These are phyloP conservation scores for Rhorus exstirpatorius DNA, from an alignment of 2,888 invertebrate species.

Conservation along the genomic window DNA sequence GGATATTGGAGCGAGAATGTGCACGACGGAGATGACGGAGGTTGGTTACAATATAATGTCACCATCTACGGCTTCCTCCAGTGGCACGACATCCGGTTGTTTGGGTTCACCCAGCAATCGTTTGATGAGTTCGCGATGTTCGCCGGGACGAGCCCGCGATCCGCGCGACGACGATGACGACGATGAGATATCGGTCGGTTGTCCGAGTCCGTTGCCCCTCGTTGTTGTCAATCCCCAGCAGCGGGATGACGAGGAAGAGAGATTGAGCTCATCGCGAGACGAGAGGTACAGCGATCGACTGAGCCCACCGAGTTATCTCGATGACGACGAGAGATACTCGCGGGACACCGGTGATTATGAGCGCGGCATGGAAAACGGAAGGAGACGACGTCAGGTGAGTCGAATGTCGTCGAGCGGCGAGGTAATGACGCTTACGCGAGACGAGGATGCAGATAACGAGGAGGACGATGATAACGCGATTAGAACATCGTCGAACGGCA, in stretches of 20 bases:
- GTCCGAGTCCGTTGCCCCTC: conserved; percentile 88
- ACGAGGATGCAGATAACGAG: conserved; percentile 79
- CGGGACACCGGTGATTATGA: conserved; percentile 77
- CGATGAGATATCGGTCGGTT: conserved; percentile 93
- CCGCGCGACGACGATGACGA: conserved; percentile 84
- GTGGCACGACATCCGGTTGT: conserved; percentile 80
- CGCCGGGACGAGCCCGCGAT: conserved; percentile 80
- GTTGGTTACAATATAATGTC: conserved; percentile 82
- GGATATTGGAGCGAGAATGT: conserved; percentile 79
- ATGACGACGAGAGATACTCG: conserved; percentile 80
- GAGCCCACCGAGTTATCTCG: conserved; percentile 76
- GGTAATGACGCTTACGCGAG: conserved; percentile 77
- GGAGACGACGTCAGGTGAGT: conserved; percentile 73
- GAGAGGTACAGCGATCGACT: conserved; percentile 78
- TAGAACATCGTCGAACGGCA: conserved; percentile 76
- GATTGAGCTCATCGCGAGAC: conserved; percentile 84
- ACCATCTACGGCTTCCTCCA: conserved; percentile 83
- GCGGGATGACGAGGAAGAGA: conserved; percentile 86
- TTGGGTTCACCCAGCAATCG: conserved; percentile 86
- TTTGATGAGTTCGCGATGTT: conserved; percentile 87
- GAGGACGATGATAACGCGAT: conserved; percentile 78
- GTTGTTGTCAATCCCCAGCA: conserved; percentile 86
- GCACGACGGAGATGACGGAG: conserved; percentile 85
- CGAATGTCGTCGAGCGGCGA: conserved; percentile 76
- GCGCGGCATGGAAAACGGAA: conserved; percentile 71